Conservation (phyloP, 2,113 vertebrate genomes). For the Fregetta grallaria region DNA sequence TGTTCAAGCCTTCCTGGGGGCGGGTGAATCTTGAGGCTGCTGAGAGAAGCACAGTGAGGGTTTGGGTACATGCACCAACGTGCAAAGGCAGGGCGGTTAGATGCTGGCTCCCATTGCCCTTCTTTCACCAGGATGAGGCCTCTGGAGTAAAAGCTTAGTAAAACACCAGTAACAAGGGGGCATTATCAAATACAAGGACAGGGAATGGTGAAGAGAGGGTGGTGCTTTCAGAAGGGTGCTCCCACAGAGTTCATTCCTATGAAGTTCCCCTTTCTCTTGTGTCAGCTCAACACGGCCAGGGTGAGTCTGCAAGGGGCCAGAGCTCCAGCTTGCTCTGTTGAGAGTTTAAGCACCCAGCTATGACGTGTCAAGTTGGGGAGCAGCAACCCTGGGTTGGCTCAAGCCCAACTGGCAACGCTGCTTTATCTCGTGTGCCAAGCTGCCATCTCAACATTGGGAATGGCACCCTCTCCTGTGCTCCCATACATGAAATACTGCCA, state of each 20-base stretch:
- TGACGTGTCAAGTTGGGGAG: accelerated
- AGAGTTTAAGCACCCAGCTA: not conserved
- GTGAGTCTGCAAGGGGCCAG: not conserved
- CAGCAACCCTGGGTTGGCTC: not conserved
- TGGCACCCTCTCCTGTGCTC: not conserved
- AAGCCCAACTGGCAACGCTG: not conserved
- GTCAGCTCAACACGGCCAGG: not conserved
- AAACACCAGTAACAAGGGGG: not conserved
- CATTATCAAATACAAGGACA: not conserved
- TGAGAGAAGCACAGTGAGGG: not conserved
- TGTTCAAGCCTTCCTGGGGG: not conserved
- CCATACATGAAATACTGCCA: not conserved
- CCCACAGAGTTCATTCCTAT: not conserved
- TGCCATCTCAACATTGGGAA: not conserved
- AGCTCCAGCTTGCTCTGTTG: not conserved
- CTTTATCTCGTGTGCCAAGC: not conserved
- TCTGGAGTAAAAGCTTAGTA: not conserved
- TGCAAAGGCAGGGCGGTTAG: not conserved
- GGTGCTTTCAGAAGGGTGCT: not conserved
- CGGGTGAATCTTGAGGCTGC: not conserved
- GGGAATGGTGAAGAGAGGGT: not conserved
- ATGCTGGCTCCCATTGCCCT: not conserved
- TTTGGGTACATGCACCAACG: not conserved
- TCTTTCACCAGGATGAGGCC: not conserved
- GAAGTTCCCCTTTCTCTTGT: not conserved